phyloP scores from a whole-genome alignment of 2,113 vertebrate species.

The Piprites chloris region DNA sequence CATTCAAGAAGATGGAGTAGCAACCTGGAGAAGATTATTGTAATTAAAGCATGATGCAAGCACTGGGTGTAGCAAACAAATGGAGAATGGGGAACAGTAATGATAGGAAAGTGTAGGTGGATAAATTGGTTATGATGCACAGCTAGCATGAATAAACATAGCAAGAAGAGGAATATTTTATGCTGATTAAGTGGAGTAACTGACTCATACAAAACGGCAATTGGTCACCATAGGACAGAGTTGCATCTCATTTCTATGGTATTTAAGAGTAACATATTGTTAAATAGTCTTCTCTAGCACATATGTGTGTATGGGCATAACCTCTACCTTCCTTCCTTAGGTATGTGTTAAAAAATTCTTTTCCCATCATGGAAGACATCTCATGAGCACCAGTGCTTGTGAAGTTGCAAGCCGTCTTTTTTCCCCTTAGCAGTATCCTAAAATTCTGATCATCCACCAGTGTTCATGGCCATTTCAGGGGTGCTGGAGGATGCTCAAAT shows the following conservation, averaged over 20 bases:
- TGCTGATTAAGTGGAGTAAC: neutral
- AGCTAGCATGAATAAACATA: neutral
- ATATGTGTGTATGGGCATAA: neutral
- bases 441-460: neutral
- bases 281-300: neutral
- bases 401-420: neutral
- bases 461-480: neutral
- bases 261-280: neutral
- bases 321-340: neutral
- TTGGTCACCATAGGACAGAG: neutral
- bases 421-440: neutral
- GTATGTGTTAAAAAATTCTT: neutral
- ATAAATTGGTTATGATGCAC: neutral
- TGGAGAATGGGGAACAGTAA: neutral
- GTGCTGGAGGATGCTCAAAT: neutral
- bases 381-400: neutral
- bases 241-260: neutral
- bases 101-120: conserved; percentile 18
- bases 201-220: neutral
- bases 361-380: neutral
- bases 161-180: neutral
- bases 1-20: neutral
- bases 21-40: neutral
- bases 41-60: conserved; percentile 17
- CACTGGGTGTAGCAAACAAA: neutral